Percentiles rank a stretch among this genome's conserved stretches.
phyloP scores from a whole-genome alignment of 2,888 invertebrate species.

The Ichneumoninae sp. region DNA sequence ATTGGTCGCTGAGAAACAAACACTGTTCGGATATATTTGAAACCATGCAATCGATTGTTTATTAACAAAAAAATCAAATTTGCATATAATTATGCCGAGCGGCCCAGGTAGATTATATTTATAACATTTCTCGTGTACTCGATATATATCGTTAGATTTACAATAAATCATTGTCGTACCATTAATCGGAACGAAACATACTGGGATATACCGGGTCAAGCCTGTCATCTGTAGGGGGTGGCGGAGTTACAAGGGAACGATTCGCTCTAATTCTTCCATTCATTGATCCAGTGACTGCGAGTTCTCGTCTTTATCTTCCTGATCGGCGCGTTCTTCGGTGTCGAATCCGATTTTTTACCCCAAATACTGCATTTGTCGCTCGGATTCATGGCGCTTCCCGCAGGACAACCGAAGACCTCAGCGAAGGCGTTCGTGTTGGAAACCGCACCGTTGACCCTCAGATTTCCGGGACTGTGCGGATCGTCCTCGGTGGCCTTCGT shows the following conservation, averaged over 20 bases:
- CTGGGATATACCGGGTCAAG: too few species aligned
- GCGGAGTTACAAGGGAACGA: neutral
- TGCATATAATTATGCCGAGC: too few species aligned
- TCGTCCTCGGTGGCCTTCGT: neutral
- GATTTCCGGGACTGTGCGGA: slow-evolving; percentile 48
- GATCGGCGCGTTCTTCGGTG: neutral
- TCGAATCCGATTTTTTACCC: slow-evolving; percentile 6
- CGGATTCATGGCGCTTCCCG: slow-evolving; percentile 62
- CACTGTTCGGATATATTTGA: too few species aligned
- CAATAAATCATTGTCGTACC: too few species aligned
- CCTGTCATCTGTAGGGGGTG: too few species aligned
- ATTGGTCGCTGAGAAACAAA: too few species aligned
- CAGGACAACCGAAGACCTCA: slow-evolving; percentile 56
- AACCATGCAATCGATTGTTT: too few species aligned
- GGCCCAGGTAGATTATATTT: too few species aligned
- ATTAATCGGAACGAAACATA: too few species aligned
- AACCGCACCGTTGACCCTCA: slow-evolving; percentile 55
- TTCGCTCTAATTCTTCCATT: neutral
- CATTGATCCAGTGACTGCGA: neutral
- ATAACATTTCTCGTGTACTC: too few species aligned
- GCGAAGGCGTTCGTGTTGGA: slow-evolving; percentile 62
- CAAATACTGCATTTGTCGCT: slow-evolving; percentile 62
- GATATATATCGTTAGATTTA: too few species aligned
- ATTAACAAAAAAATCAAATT: too few species aligned
- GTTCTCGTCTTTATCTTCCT: neutral